A percentile compares a stretch with the other conserved stretches of the same genome.
These are phyloP conservation scores for Bradypodion pumilum DNA, from an alignment of 2,797 vertebrate species.

Conservation along the genomic window DNA sequence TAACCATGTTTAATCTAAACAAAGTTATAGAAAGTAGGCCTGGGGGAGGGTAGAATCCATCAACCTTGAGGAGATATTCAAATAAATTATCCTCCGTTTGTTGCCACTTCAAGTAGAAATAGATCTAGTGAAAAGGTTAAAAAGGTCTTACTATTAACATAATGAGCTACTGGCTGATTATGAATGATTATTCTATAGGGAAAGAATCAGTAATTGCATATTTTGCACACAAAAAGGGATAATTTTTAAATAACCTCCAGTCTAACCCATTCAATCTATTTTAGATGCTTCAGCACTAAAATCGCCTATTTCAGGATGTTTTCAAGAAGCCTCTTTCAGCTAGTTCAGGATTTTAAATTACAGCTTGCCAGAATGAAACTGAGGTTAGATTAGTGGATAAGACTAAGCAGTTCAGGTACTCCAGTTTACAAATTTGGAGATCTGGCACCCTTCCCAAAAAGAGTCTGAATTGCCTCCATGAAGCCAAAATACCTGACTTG, in stretches of 20 bases:
- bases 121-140: conserved; percentile 5
- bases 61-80: conserved; percentile 7
- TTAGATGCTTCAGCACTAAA: conserved; percentile 6
- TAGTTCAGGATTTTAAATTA: conserved; percentile 10
- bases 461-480: background rate
- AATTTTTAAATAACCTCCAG: background rate
- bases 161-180: conserved; percentile 10
- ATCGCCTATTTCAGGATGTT: background rate
- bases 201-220: background rate
- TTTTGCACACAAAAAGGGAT: background rate
- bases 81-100: conserved; percentile 24
- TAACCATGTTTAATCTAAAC: too few species aligned
- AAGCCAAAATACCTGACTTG: background rate
- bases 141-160: background rate
- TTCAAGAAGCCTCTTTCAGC: background rate
- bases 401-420: background rate
- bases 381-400: background rate
- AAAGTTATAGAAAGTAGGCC: too few species aligned
- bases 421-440: background rate
- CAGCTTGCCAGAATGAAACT: conserved; percentile 5
- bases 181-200: conserved; percentile 6
- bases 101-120: conserved; percentile 16
- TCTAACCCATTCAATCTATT: background rate
- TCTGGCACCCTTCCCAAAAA: background rate
- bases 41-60: too few species aligned